phyloP scores from a whole-genome alignment of 2,113 vertebrate genomes.

The Tetraodon nigroviridis region DNA sequence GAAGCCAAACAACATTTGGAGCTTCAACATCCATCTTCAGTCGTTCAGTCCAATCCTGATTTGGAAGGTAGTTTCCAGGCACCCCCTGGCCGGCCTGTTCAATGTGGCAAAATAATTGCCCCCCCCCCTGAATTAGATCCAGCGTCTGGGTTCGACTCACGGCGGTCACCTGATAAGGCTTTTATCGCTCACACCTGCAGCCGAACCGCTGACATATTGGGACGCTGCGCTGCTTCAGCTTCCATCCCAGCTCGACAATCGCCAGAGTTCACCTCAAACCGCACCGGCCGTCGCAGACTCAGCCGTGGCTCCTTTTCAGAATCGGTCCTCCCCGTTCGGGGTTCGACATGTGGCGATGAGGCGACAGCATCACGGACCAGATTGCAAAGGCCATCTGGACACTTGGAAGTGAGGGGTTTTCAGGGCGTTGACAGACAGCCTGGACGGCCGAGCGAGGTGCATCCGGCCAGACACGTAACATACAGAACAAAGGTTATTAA shows the following conservation, averaged over 20 bases:
- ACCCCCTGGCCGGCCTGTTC: too few species aligned
- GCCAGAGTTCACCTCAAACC: slow-evolving; percentile 5
- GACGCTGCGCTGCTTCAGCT: neutral
- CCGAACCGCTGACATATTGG: too few species aligned
- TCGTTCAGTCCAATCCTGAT: too few species aligned
- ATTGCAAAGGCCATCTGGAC: slow-evolving; percentile 85
- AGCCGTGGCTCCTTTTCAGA: neutral
- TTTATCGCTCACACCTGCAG: too few species aligned
- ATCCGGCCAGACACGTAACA: slow-evolving; percentile 20
- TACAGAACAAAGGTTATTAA: slow-evolving; percentile 12
- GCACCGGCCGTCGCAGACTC: neutral
- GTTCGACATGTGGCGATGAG: slow-evolving; percentile 66
- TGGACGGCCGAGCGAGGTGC: slow-evolving; percentile 25
- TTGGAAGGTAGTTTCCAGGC: too few species aligned
- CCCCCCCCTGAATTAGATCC: too few species aligned
- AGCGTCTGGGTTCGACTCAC: too few species aligned
- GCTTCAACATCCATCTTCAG: too few species aligned
- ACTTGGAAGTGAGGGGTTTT: slow-evolving; percentile 59
- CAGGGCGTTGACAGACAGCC: slow-evolving; percentile 38
- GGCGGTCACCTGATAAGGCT: too few species aligned
- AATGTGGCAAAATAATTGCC: too few species aligned
- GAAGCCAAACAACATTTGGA: too few species aligned
- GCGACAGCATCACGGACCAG: slow-evolving; percentile 70
- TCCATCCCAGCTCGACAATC: neutral
- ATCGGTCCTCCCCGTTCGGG: slow-evolving; percentile 14